Evolutionary conservation across 2,797 vertebrate species (phyloP).

Genomic region (Morelia viridis): DNA sequence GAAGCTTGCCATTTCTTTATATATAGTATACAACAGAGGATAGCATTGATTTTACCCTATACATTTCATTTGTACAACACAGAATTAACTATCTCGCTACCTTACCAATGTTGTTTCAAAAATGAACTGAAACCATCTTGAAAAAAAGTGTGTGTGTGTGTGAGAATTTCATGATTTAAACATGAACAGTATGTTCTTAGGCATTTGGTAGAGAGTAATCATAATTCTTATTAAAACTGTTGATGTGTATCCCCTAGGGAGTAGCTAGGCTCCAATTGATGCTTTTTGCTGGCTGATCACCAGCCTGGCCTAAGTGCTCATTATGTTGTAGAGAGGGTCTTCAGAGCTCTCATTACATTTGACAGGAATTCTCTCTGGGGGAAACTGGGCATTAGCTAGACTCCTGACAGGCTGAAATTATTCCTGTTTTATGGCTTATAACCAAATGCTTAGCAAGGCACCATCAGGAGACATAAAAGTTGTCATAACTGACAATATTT

Average conservation of each 20-base stretch:
- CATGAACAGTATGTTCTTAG: slow-evolving; percentile 71
- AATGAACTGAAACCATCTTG: slow-evolving; percentile 47
- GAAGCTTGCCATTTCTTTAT: neutral
- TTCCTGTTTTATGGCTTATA: slow-evolving; percentile 84
- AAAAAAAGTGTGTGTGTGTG: slow-evolving; percentile 40
- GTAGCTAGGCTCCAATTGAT: slow-evolving; percentile 81
- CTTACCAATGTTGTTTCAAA: neutral
- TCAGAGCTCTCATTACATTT: slow-evolving; percentile 84
- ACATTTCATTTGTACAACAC: slow-evolving; percentile 38
- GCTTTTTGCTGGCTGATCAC: slow-evolving; percentile 84
- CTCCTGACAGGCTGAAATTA: slow-evolving; percentile 86
- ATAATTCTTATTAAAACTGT: slow-evolving; percentile 85
- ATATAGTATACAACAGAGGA: slow-evolving; percentile 39
- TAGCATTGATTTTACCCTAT: slow-evolving; percentile 37
- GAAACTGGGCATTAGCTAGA: slow-evolving; percentile 82
- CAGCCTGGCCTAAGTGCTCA: slow-evolving; percentile 85
- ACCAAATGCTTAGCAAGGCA: slow-evolving; percentile 83
- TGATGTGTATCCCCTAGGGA: slow-evolving; percentile 80
- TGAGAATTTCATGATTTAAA: slow-evolving; percentile 64
- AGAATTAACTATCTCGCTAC: slow-evolving; percentile 15
- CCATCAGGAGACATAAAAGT: slow-evolving; percentile 83
- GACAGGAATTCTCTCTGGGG: slow-evolving; percentile 85
- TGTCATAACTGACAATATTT: slow-evolving; percentile 85
- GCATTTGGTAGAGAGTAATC: slow-evolving; percentile 80
- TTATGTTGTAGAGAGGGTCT: slow-evolving; percentile 86